Conservation (phyloP, 2,888 invertebrate genomes). For the Drosophila quinaria region DNA sequence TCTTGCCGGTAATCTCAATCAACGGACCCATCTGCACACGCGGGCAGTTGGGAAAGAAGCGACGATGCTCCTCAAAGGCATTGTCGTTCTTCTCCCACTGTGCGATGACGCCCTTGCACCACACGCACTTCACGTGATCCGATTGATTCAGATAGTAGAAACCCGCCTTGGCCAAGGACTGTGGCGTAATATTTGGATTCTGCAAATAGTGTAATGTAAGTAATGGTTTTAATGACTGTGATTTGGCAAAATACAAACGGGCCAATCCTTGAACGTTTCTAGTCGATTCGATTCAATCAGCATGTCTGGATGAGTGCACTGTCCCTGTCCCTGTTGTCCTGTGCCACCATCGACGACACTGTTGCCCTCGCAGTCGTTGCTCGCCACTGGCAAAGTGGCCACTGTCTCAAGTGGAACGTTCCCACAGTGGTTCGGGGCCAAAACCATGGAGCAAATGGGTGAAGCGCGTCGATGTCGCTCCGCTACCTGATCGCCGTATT, state of each 20-base stretch:
- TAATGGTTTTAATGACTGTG: background rate
- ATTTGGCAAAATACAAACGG: slow-evolving; percentile 86
- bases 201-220: slow-evolving; percentile 54
- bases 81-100: slow-evolving; percentile 94
- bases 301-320: slow-evolving; percentile 86
- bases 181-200: slow-evolving; percentile 88
- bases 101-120: slow-evolving; percentile 91
- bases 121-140: slow-evolving; percentile 92
- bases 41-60: slow-evolving; percentile 93
- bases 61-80: slow-evolving; percentile 92
- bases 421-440: slow-evolving; percentile 89
- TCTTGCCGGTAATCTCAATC: slow-evolving; percentile 85
- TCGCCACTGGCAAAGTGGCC: background rate
- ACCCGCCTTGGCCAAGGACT: slow-evolving; percentile 92
- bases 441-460: slow-evolving; percentile 91
- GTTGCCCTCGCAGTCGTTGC: slow-evolving; percentile 46
- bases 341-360: slow-evolving; percentile 57
- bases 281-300: slow-evolving; percentile 89
- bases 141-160: slow-evolving; percentile 92
- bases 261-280: slow-evolving; percentile 91
- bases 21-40: slow-evolving; percentile 85
- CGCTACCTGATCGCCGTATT: slow-evolving; percentile 90
- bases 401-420: slow-evolving; percentile 88
- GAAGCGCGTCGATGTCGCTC: slow-evolving; percentile 89
- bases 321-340: slow-evolving; percentile 25